Conservation (phyloP, 2,113 vertebrate genomes). For the Nanorana parkeri region DNA sequence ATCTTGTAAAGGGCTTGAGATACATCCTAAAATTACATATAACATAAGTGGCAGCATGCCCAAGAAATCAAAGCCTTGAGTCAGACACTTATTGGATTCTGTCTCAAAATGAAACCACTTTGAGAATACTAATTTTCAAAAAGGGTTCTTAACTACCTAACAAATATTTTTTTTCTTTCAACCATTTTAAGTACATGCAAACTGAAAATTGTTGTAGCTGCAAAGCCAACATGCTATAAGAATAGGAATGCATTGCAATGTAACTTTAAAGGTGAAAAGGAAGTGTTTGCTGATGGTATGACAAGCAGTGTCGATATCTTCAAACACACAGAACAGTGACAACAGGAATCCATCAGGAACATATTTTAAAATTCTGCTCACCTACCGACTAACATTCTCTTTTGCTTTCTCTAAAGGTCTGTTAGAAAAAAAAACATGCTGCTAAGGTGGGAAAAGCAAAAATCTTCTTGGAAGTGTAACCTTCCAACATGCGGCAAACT, state of each 20-base stretch:
- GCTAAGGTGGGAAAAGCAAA: conserved; percentile 12
- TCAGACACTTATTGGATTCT: conserved; percentile 8
- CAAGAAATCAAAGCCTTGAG: neutral
- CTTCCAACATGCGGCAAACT: conserved; percentile 8
- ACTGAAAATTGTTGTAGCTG: conserved; percentile 3
- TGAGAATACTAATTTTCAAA: conserved; percentile 32
- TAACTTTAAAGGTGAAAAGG: neutral
- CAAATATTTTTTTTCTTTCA: conserved; percentile 32
- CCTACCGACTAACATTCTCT: neutral
- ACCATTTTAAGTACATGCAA: neutral
- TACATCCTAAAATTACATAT: neutral
- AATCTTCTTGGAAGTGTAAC: conserved; percentile 44
- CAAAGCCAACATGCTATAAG: conserved; percentile 14
- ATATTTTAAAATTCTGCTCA: conserved; percentile 11
- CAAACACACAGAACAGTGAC: neutral
- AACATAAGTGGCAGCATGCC: neutral
- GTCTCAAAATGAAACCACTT: neutral
- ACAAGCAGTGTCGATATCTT: neutral
- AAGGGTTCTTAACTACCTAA: conserved; percentile 44
- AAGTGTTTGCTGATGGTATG: accelerated
- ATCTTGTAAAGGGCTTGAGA: neutral
- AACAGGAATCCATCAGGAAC: neutral
- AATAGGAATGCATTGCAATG: neutral
- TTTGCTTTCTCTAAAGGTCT: conserved; percentile 20
- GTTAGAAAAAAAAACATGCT: conserved; percentile 3